Base-by-base conservation (phyloP, 2,888 invertebrate species). In the Hydroisotoma schaefferi region DNA sequence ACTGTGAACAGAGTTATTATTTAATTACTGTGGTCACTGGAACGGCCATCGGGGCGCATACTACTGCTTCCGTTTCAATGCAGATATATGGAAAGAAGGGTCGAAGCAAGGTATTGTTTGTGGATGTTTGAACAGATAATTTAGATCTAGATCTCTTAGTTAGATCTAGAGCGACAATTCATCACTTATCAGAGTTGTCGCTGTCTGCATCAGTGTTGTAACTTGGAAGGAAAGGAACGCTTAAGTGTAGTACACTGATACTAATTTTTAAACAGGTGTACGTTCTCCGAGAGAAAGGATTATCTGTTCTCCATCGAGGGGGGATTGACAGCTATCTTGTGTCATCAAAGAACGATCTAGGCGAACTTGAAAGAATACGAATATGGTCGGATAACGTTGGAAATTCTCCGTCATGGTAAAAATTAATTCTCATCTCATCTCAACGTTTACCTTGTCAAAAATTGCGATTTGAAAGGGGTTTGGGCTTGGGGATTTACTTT, bases 361-460 rank as follows among this genome's bases (percentile, higher is more conserved):
- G 67, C 2, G 23, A 49, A 0, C n/a, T 69, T 2, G 67, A 69
- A 25, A 67, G 51, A 57, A 67, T 69, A 18, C 40, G 67, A 26
- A 33, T 69, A 18, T 69, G 69, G 67, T 64, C 61, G 29, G 64
- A 69, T 49, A 57, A 64, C 51, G 44, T 58, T 20, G 69, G 69
- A 25, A 27, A 25, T 22, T 55, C 59, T 22, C 71, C 71, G 2
- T 51, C 54, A 20, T 69, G 69, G 69, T 61, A 63, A 38, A 25
- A 26, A 33, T 47, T 37, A 54, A 10, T 37, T 33, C 12, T 28
- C 25, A 33, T 51, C 1, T 51, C 43, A 46, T 26, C 43, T 44
- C 26, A 49, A 51, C 33, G 6, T 28, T 26, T 22, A 6, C 12
- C 47, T 10, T 47, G 23, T 6, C 12, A n/a, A 26, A 2, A 26